Evolutionary conservation across 1,140 invertebrate species (phyloP).

Genomic region (Homarus americanus): DNA sequence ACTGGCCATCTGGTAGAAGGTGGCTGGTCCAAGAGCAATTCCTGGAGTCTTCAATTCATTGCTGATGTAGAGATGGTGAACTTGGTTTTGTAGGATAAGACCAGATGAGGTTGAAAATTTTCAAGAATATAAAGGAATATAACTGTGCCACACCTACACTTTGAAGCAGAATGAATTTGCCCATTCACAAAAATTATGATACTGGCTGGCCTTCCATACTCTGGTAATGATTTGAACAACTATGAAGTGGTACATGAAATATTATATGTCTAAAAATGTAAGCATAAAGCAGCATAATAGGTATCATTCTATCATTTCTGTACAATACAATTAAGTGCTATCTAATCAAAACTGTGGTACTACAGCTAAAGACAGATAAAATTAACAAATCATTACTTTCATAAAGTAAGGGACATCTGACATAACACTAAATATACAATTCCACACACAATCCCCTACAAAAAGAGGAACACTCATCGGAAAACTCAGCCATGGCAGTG

Average conservation of each 20-base stretch:
- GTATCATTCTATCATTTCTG: conserved; percentile 67
- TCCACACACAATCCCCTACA: conserved; percentile 54
- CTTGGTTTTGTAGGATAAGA: conserved; percentile 49
- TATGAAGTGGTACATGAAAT: conserved; percentile 67
- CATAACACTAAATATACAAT: conserved; percentile 66
- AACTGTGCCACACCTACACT: conserved; percentile 55
- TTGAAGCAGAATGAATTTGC: conserved; percentile 58
- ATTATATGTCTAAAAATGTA: conserved; percentile 55
- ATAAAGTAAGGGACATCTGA: conserved; percentile 54
- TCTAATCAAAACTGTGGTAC: conserved; percentile 70
- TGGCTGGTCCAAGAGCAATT: conserved; percentile 35
- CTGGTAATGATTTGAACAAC: conserved; percentile 66
- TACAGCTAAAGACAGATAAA: conserved; percentile 65
- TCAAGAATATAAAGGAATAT: conserved; percentile 25
- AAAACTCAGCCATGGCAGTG: conserved; percentile 71
- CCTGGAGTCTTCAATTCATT: conserved; percentile 41
- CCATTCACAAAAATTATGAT: conserved; percentile 62
- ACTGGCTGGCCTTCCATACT: conserved; percentile 65
- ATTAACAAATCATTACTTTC: conserved; percentile 64
- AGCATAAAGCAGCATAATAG: conserved; percentile 68
- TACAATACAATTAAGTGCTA: conserved; percentile 71
- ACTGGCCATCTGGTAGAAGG: conserved; percentile 37
- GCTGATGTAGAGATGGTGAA: conserved; percentile 33
- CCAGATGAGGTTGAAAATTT: conserved; percentile 34
- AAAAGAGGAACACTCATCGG: conserved; percentile 55